phyloP scores from a whole-genome alignment of 2,888 invertebrate species.

The Apoda limacodes region DNA sequence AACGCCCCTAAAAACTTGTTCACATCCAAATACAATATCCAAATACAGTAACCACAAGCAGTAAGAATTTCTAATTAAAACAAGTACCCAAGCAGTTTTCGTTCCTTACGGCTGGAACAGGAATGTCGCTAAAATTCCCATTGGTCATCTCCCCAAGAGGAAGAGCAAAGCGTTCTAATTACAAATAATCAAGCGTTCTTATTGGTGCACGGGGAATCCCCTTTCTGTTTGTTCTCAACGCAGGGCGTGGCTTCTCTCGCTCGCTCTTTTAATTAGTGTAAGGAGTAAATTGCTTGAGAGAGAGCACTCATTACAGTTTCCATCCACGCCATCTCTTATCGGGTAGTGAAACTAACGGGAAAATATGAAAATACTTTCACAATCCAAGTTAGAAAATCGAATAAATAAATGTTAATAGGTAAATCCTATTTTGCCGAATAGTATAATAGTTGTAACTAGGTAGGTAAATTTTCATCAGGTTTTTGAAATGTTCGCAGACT shows the following conservation, averaged over 20 bases:
- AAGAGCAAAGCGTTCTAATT: slow-evolving; percentile 64
- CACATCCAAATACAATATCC: no score
- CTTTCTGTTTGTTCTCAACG: slow-evolving; percentile 63
- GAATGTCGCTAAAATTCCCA: slow-evolving; percentile 52
- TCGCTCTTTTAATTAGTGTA: slow-evolving; percentile 71
- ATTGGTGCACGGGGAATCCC: slow-evolving; percentile 57
- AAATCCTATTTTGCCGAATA: no score
- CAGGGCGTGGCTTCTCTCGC: slow-evolving; percentile 60
- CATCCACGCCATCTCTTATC: slow-evolving; percentile 62
- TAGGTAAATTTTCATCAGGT: no score
- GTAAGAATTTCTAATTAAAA: slow-evolving; percentile 39
- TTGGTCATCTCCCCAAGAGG: slow-evolving; percentile 62
- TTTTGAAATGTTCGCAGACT: no score
- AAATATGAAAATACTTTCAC: no score
- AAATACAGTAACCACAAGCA: slow-evolving; percentile 34
- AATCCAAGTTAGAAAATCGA: no score
- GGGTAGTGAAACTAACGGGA: slow-evolving; percentile 55
- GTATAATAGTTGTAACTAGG: no score
- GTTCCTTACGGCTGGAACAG: slow-evolving; percentile 35
- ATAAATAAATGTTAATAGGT: no score
- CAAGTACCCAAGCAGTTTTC: slow-evolving; percentile 38
- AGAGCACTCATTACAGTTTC: slow-evolving; percentile 47
- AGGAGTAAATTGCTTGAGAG: slow-evolving; percentile 70
- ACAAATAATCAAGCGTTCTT: slow-evolving; percentile 65
- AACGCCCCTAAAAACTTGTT: no score